Base-by-base conservation (phyloP, 92 coral and sea anemone genomes). In the Palythoa grandis region DNA sequence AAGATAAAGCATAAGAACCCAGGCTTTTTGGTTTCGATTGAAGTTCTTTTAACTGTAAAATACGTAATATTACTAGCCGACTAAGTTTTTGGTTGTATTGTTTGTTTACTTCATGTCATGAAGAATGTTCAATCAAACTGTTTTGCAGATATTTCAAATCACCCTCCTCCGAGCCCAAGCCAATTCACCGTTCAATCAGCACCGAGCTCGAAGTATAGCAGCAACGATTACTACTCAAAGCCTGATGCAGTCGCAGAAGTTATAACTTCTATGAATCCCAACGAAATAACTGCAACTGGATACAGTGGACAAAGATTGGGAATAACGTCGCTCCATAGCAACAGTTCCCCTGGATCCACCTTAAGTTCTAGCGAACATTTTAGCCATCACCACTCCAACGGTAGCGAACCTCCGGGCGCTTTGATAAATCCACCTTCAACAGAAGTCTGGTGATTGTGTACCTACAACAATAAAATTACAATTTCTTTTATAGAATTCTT, bases 371-470 rank as follows among this genome's bases (percentile, higher is more conserved):
- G 73, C 14, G 85, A 80, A 65, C 85, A 80, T 23, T 80, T 65
- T 20, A 67, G 73, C 50, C 74, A 67, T 22, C 85, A 52, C 12
- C 19, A 52, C 5, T 11, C 47, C 57, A 68, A 53, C 78, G 83
- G 73, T 52, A 70, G 83, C 53, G 89, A 89, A 73, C 91, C 90
- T 35, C 93, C 91, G 52, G 91, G 74, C 68, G 78, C 90, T 3
- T 78, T 92, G 40, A 75, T 84, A 43, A 88, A 72, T 79, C 82
- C 92, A 29, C 67, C 93, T 72, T 72, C 97, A 15, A 85, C 97
- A 20, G 98, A 94, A 72, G 98, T 94, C 52, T 94, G 98, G 98
- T 94, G 88, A 92, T 83, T 16, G 50, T 25, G 57, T 8, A 54
- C 50, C 50, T 5, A 43, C 50, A 76, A 86, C 75, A 86, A 86